Percentiles rank a stretch among this genome's conserved stretches.
These are phyloP conservation scores for Anisognathus igniventris DNA, from an alignment of 2,797 vertebrate species.

Conservation along the genomic window DNA sequence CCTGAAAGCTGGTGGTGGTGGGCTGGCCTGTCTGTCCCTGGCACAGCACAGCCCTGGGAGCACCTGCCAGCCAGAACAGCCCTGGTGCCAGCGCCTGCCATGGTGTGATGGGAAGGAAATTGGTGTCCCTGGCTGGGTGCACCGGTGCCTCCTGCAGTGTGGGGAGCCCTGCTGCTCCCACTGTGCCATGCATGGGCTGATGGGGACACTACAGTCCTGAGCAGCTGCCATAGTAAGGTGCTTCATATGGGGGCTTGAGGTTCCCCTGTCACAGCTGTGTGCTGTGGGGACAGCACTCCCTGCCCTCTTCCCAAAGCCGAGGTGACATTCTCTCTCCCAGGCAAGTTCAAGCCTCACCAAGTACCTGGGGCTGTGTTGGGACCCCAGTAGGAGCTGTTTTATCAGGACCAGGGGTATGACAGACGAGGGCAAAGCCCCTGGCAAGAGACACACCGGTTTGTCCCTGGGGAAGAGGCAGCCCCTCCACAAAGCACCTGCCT, in stretches of 20 bases:
- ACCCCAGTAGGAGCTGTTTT: fast-evolving
- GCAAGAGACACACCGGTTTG: fast-evolving
- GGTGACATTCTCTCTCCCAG: background rate
- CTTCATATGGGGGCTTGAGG: background rate
- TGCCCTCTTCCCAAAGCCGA: background rate
- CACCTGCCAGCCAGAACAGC: fast-evolving
- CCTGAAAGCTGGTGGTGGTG: background rate
- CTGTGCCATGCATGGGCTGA: fast-evolving
- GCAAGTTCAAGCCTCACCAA: background rate
- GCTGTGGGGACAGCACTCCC: background rate
- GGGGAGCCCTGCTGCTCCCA: background rate
- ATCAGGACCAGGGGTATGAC: background rate
- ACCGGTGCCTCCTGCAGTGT: fast-evolving
- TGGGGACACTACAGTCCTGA: fast-evolving
- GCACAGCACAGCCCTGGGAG: background rate
- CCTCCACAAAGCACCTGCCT: background rate
- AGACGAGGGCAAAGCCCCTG: fast-evolving
- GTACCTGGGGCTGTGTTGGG: background rate
- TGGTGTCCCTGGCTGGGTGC: fast-evolving
- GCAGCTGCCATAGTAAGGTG: background rate
- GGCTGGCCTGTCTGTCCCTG: background rate
- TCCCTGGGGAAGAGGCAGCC: background rate
- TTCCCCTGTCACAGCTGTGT: fast-evolving
- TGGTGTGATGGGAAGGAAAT: background rate
- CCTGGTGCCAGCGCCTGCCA: fast-evolving